Base-by-base conservation (phyloP, 2,113 vertebrate genomes). In the Phaethon lepturus region DNA sequence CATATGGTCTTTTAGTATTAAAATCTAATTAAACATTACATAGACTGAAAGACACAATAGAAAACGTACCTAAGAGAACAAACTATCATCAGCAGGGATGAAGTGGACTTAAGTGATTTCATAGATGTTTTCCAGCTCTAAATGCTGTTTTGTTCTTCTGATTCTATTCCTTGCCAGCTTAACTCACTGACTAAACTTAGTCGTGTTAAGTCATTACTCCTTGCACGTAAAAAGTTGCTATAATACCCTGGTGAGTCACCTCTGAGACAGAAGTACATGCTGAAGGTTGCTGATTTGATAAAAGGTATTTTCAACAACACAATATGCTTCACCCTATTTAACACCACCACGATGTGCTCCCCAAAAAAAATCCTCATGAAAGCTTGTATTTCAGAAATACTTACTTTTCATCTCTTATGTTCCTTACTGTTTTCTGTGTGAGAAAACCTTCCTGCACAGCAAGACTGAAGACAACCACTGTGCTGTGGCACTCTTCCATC, bases 191-290 rank as follows among this genome's bases (percentile, higher is more conserved):
- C 71, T 77, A 56, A 67, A 90, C 38, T 72, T 71, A 52, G 56
- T 33, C 23, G 50, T 49, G 49, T 88, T 74, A 94, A 88, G 42
- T 91, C 88, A 81, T 52, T 88, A 81, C 62, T 88, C 73, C 64
- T 81, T 78, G 38, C 40, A 50, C 10, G 16, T 42, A 62, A 88
- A 94, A 86, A 83, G 26, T 68, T 88, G 62, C 56, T 75, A 42
- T 58, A 94, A 85, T 88, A 23, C 50, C 42, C 14, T 17, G 16
- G 38, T 87, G 79, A 95, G 75, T 95, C 95, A 96, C 68, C 40
- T 91, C 68, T 78, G 60, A 93, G 67, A 86, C 42, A 84, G 67
- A 88, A 90, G 25, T 69, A 86, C 68, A 73, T 67, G 63, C 25
- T 92, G 85, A 76, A 94, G 10, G 11, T 50, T 77, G 18, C 18